Evolutionary conservation across 2,797 vertebrate species (phyloP).

Genomic region (Botia kubotai): DNA sequence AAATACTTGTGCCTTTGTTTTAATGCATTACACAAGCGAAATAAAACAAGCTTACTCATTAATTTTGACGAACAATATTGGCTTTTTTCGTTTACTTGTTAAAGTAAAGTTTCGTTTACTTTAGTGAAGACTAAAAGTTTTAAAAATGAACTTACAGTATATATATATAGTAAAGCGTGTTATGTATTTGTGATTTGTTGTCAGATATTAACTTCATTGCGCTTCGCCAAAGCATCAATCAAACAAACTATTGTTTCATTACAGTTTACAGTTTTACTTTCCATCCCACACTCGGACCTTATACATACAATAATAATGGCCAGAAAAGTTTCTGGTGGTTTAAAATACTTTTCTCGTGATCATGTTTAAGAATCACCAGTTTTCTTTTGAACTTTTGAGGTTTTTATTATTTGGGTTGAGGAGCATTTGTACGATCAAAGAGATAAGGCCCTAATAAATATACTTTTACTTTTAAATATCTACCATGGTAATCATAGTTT

Average conservation of each 20-base stretch:
- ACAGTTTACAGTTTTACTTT: background rate
- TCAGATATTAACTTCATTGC: background rate
- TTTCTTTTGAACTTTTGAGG: too few species aligned
- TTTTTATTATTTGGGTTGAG: too few species aligned
- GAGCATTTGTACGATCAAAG: background rate
- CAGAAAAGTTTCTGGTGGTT: background rate
- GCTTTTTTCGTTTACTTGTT: background rate
- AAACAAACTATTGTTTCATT: background rate
- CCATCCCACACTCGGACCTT: background rate
- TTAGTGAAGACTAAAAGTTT: background rate
- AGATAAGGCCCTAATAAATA: constrained; percentile 10
- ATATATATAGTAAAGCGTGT: background rate
- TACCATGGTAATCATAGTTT: constrained; percentile 4
- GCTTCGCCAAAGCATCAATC: background rate
- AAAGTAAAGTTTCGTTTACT: background rate
- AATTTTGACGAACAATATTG: background rate
- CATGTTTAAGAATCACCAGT: background rate
- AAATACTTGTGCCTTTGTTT: background rate
- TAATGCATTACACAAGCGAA: background rate
- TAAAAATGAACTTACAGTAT: background rate
- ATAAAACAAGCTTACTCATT: background rate
- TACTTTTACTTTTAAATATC: background rate
- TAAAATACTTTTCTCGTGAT: background rate
- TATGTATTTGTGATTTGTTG: background rate
- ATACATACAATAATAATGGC: too few species aligned